Evolutionary conservation across 2,113 vertebrate genomes (phyloP).

Genomic region (Varanus salvator): DNA sequence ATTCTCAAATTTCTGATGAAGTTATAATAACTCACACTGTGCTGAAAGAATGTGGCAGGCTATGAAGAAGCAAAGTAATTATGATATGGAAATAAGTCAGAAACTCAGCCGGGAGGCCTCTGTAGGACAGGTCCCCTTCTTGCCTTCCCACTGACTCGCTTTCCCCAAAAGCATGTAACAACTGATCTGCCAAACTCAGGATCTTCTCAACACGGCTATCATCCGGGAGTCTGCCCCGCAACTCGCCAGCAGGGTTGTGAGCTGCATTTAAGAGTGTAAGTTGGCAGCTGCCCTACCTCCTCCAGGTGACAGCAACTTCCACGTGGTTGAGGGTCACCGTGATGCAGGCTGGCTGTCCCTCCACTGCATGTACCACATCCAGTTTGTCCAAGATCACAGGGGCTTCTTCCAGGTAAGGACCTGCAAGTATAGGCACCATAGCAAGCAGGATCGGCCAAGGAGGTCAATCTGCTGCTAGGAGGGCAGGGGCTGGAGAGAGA

Average conservation of each 20-base stretch:
- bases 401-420: conserved; percentile 87
- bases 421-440: conserved; percentile 64
- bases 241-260: rapidly evolving
- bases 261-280: not conserved
- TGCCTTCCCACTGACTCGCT: not conserved
- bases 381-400: conserved; percentile 91
- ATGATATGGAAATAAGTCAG: not conserved
- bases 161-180: not conserved
- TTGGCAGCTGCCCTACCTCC: conserved; percentile 79
- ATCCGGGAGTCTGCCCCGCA: not conserved
- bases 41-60: not conserved
- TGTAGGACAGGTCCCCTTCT: not conserved
- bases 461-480: not conserved
- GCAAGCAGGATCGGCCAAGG: not conserved
- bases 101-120: not conserved
- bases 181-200: not conserved
- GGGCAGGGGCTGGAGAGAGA: not conserved
- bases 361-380: conserved; percentile 89
- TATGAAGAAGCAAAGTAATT: not conserved
- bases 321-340: conserved; percentile 93
- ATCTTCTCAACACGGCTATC: not conserved
- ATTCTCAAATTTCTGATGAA: not conserved
- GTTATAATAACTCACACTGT: not conserved
- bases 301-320: conserved; percentile 88
- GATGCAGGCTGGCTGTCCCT: conserved; percentile 88